phyloP scores from a whole-genome alignment of 2,888 invertebrate species.

The Zelleria hepariella region DNA sequence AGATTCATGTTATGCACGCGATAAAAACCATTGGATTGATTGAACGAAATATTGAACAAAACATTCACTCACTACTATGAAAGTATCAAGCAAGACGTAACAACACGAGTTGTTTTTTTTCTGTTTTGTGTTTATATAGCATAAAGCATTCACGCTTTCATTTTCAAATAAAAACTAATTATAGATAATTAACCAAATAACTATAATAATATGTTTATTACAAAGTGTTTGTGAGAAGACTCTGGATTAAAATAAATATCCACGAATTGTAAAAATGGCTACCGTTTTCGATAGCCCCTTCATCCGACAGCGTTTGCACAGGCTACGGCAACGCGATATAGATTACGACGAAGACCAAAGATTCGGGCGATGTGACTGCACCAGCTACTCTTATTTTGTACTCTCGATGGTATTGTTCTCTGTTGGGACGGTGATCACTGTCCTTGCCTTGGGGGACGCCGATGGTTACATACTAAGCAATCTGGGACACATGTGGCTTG shows the following conservation, averaged over 20 bases:
- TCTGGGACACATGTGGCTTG: slow-evolving; percentile 78
- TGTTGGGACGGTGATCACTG: slow-evolving; percentile 75
- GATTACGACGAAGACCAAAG: slow-evolving; percentile 73
- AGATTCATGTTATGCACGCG: background rate
- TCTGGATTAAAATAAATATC: background rate
- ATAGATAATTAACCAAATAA: background rate
- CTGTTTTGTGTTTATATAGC: background rate
- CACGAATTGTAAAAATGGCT: slow-evolving; percentile 57
- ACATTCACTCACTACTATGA: background rate
- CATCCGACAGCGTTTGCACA: slow-evolving; percentile 73
- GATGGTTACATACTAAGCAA: slow-evolving; percentile 73
- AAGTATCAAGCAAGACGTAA: background rate
- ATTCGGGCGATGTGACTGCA: slow-evolving; percentile 77
- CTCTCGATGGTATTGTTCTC: slow-evolving; percentile 75
- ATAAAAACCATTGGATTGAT: background rate
- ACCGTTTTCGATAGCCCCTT: slow-evolving; percentile 75
- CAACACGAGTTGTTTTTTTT: background rate
- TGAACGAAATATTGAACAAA: background rate
- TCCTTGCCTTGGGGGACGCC: slow-evolving; percentile 73
- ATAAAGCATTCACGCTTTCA: background rate
- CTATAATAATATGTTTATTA: slow-evolving; percentile 22
- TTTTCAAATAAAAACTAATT: background rate
- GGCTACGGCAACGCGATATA: slow-evolving; percentile 71
- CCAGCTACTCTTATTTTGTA: slow-evolving; percentile 76
- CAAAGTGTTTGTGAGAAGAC: slow-evolving; percentile 17